phyloP scores from a whole-genome alignment of 2,888 invertebrate genomes.

The Entomobrya proxima region DNA sequence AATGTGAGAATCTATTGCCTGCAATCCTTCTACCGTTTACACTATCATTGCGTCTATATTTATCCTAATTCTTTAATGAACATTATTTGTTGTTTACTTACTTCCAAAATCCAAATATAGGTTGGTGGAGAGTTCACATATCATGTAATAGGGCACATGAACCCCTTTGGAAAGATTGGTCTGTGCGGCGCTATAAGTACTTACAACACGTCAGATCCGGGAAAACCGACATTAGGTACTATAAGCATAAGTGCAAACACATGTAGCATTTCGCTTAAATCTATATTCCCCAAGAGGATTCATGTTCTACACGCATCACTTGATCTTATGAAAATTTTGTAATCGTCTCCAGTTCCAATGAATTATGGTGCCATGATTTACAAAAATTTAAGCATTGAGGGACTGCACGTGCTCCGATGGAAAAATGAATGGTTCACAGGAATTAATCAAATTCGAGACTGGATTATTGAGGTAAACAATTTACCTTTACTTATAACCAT shows the following conservation, averaged over 20 bases:
- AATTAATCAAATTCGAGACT: slow-evolving; percentile 78
- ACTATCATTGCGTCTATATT: too few species aligned
- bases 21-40: too few species aligned
- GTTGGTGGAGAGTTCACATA: slow-evolving; percentile 84
- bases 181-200: slow-evolving; percentile 83
- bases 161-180: slow-evolving; percentile 81
- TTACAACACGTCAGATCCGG: slow-evolving; percentile 82
- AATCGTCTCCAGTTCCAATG: slow-evolving; percentile 78
- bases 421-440: slow-evolving; percentile 82
- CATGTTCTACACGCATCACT: too few species aligned
- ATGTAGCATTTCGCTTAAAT: not conserved
- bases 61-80: too few species aligned
- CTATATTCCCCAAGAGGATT: too few species aligned
- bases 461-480: slow-evolving; percentile 72
- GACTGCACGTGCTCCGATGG: slow-evolving; percentile 81
- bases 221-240: slow-evolving; percentile 75
- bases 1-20: slow-evolving; percentile 84
- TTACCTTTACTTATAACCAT: not conserved
- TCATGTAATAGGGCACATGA: slow-evolving; percentile 82
- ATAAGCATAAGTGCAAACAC: not conserved
- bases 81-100: slow-evolving; percentile 13
- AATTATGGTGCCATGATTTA: slow-evolving; percentile 81
- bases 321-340: too few species aligned
- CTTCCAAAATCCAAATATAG: slow-evolving; percentile 77
- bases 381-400: slow-evolving; percentile 82